Base-by-base conservation (phyloP, 1,140 invertebrate genomes). In the Drosophila pallidifrons region DNA sequence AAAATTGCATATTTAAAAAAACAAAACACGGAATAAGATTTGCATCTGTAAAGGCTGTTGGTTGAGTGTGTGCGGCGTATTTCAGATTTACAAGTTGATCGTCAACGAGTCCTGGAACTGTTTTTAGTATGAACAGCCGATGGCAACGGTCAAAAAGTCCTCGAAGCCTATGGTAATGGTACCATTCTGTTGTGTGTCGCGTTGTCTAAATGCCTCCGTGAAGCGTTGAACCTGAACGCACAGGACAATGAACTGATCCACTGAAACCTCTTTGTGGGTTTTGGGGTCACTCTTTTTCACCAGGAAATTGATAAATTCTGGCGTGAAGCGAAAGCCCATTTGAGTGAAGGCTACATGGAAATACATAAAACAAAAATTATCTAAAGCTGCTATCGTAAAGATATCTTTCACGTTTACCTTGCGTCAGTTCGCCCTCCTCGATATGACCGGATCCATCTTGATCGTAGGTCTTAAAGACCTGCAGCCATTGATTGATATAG, bases 401-500 rank as follows among this genome's bases (percentile, higher is more conserved):
- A 30, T n/a, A 16, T 16, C 16, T 5, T 25, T 25, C 0, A 25
- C 20, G 38, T 46, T 85, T 94, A 96, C 96, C 96, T 94, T 95
- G 94, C n/a, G 93, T 92, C 25, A 98, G 93, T 93, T 98, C 97
- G 66, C 92, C 88, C 93, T 96, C 95, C 75, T 98, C 97, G 80
- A 98, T 98, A 66, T 94, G 94, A 1, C 97, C 97, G 30, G 97
- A 98, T 73, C 95, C 94, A 91, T 98, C 96, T 47, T 94, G 93
- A 93, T 98, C 97, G 93, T 96, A 98, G 10, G 95, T 95, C 91
- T 96, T 95, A 93, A 98, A 98, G 4, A 96, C 96, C 11, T 94
- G 93, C 11, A 97, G 93, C 98, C 97, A 98, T 79, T 98, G 95
- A 90, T 98, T 98, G 38, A 98, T 96, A 86, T 98, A 99, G 55